Evolutionary conservation across 1,140 invertebrate species (phyloP), one percentile per base, ranked within the genome.

Genomic region (Riptortus pedestris): DNA sequence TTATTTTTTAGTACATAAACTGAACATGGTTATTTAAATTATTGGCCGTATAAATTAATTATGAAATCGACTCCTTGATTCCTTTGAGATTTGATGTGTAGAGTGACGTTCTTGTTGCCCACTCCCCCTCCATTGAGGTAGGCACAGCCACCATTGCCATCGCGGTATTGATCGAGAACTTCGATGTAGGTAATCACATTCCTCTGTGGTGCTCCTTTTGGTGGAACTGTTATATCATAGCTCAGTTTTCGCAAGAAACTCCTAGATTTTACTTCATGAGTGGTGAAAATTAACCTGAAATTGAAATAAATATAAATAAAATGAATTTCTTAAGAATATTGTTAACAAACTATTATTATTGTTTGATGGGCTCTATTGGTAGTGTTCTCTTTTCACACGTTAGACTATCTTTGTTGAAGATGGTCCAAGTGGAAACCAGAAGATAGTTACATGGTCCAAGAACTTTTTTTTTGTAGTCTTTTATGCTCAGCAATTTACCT

Each of bases 21-120:
- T n/a, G n/a, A n/a, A n/a, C n/a, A n/a, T n/a, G n/a, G n/a, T n/a
- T n/a, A n/a, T n/a, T n/a, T n/a, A n/a, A n/a, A n/a, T n/a, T n/a
- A n/a, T n/a, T n/a, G n/a, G n/a, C 65, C 67, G 27, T 67, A 67
- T n/a, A 67, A 29, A 48, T 45, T 38, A 20, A 68, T 38, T 24
- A 38, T 20, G 22, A 68, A 68, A 33, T 68, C 58, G 24, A 68
- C 27, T 51, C 63, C 63, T 47, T 67, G 59, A 28, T 28, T 51
- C 38, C 65, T 64, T 52, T 68, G 65, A 52, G 65, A 67, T 22
- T 61, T 65, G 52, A 68, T 61, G 18, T 67, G 63, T 4, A 68
- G 24, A 11, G 47, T 67, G 26, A 65, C 63, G 45, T 67, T 48
- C 20, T 26, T 60, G 29, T 48, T 45, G 1, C 58, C 52, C 27